These are phyloP conservation scores for Eleutherodactylus coqui DNA, from an alignment of 2,797 vertebrate species.

Conservation along the genomic window DNA sequence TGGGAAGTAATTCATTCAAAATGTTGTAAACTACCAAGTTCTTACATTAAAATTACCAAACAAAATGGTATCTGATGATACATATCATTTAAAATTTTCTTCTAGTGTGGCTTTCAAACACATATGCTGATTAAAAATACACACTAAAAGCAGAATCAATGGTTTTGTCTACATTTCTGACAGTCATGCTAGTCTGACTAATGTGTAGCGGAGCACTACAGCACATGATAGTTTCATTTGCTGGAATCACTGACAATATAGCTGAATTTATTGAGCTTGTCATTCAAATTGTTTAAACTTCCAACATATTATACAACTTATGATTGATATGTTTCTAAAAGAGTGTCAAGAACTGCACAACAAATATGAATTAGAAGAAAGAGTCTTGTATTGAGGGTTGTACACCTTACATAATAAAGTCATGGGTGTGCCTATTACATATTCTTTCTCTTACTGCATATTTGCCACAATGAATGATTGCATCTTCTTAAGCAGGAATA, in stretches of 20 bases:
- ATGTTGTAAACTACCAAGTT: neutral
- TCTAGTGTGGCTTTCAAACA: neutral
- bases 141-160: neutral
- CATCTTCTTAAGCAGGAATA: no score
- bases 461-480: no score
- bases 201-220: neutral
- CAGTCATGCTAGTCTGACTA: neutral
- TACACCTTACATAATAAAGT: neutral
- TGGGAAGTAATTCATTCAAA: neutral
- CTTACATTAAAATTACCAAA: neutral
- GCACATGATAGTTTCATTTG: neutral
- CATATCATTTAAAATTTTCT: neutral
- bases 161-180: neutral
- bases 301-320: neutral
- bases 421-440: neutral
- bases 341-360: neutral
- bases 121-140: neutral
- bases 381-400: neutral
- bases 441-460: no score
- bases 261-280: neutral
- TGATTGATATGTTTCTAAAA: conserved; percentile 7
- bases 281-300: conserved; percentile 1
- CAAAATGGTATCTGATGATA: neutral
- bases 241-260: neutral
- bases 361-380: neutral